Evolutionary conservation across 2,888 invertebrate species (phyloP).

Genomic region (Pterostichus madidus): DNA sequence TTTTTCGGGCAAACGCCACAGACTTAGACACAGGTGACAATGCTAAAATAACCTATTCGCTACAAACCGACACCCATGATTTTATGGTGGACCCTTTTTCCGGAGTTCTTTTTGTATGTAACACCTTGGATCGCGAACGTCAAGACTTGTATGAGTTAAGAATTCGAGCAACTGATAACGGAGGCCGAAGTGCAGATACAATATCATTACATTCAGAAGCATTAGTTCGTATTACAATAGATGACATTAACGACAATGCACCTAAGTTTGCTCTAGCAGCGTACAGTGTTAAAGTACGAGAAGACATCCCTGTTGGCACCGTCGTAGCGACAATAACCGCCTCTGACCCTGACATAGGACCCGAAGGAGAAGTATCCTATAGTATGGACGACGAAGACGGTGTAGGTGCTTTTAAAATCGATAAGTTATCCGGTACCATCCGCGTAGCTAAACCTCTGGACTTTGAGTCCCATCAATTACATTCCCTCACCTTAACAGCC

Average conservation of each 20-base stretch:
- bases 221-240: constrained; percentile 88
- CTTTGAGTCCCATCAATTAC: constrained; percentile 93
- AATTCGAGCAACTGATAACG: constrained; percentile 88
- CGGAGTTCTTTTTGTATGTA: constrained; percentile 88
- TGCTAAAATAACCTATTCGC: constrained; percentile 85
- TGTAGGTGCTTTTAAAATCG: constrained; percentile 89
- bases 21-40: constrained; percentile 92
- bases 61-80: constrained; percentile 87
- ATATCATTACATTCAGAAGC: constrained; percentile 88
- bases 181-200: constrained; percentile 79
- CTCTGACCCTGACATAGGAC: constrained; percentile 91
- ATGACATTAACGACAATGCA: constrained; percentile 94
- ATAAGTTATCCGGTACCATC: constrained; percentile 87
- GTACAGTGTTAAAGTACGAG: constrained; percentile 90
- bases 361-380: constrained; percentile 90
- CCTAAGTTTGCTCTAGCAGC: constrained; percentile 89
- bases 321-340: constrained; percentile 91
- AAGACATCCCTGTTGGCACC: constrained; percentile 93
- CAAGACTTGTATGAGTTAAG: constrained; percentile 89
- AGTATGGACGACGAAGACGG: constrained; percentile 86
- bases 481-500: constrained; percentile 91
- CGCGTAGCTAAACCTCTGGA: constrained; percentile 89
- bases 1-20: constrained; percentile 90
- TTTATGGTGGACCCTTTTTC: constrained; percentile 88
- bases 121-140: constrained; percentile 90